Conservation (phyloP, 2,113 vertebrate genomes). For the Sterna hirundo region DNA sequence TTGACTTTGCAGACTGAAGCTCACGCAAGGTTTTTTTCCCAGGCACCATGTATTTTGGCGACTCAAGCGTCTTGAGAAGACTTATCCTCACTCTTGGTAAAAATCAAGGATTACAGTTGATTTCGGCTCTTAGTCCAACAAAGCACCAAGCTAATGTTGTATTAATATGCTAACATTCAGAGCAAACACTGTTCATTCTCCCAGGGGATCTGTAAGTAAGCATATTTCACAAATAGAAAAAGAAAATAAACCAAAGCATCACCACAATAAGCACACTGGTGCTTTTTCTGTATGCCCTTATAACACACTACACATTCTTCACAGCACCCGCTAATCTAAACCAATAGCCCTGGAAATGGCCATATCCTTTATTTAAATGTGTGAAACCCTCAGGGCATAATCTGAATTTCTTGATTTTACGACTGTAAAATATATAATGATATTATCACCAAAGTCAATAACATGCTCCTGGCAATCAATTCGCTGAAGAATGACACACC, state of each 20-base stretch:
- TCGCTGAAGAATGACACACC: not conserved
- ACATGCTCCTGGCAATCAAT: constrained; percentile 47
- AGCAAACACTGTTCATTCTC: not conserved
- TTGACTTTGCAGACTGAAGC: not conserved
- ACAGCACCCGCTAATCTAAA: constrained; percentile 25
- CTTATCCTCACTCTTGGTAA: not conserved
- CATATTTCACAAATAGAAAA: not conserved
- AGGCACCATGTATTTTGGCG: not conserved
- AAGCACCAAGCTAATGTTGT: not conserved
- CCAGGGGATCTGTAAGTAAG: not conserved
- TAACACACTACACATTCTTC: not conserved
- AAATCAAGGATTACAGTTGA: not conserved
- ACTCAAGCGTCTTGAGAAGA: not conserved
- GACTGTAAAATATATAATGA: constrained; percentile 58
- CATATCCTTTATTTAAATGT: constrained; percentile 67
- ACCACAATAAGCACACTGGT: not conserved
- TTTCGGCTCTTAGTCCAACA: not conserved
- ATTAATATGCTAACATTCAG: not conserved
- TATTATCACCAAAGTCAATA: constrained; percentile 65
- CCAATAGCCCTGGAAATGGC: constrained; percentile 32
- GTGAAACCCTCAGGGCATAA: not conserved
- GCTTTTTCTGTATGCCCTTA: not conserved
- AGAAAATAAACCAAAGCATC: not conserved
- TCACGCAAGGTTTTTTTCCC: not conserved
- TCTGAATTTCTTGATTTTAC: constrained; percentile 48